A percentile compares a stretch with the other conserved stretches of the same genome.
phyloP scores from a whole-genome alignment of 1,140 invertebrate species.

The Ceratoteleas bidentatus region DNA sequence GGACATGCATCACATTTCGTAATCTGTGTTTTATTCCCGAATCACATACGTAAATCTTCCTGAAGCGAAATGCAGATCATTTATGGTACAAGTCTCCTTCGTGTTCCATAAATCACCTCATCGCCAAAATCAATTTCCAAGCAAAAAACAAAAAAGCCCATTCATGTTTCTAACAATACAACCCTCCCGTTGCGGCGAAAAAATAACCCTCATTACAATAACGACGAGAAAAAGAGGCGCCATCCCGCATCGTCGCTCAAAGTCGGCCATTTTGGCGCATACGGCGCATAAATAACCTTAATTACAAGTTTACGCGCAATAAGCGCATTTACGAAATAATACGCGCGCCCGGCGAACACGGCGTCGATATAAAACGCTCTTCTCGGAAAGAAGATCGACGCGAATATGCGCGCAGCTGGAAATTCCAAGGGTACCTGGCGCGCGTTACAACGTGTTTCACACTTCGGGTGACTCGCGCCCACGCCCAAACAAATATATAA shows the following conservation, averaged over 20 bases:
- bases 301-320: slow-evolving; percentile 51
- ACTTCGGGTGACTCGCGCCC: slow-evolving; percentile 75
- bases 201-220: too few species aligned
- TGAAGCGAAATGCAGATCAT: too few species aligned
- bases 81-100: too few species aligned
- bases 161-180: too few species aligned
- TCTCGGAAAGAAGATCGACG: slow-evolving; percentile 56
- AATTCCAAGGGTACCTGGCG: slow-evolving; percentile 72
- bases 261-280: slow-evolving; percentile 28
- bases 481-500: slow-evolving; percentile 77
- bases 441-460: slow-evolving; percentile 77
- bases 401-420: slow-evolving; percentile 54
- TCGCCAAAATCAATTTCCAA: too few species aligned
- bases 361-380: slow-evolving; percentile 47
- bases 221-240: too few species aligned
- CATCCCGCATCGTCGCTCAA: slow-evolving; percentile 8
- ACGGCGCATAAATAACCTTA: slow-evolving; percentile 44
- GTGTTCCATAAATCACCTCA: too few species aligned
- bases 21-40: too few species aligned
- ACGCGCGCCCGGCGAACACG: slow-evolving; percentile 25
- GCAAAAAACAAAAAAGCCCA: too few species aligned
- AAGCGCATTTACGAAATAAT: slow-evolving; percentile 42
- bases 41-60: too few species aligned
- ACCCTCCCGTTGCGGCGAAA: too few species aligned
- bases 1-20: too few species aligned